A percentile compares a stretch with the other conserved stretches of the same genome.
Evolutionary conservation across 2,888 invertebrate species (phyloP).

Genomic region (Chromoteleia sp.): DNA sequence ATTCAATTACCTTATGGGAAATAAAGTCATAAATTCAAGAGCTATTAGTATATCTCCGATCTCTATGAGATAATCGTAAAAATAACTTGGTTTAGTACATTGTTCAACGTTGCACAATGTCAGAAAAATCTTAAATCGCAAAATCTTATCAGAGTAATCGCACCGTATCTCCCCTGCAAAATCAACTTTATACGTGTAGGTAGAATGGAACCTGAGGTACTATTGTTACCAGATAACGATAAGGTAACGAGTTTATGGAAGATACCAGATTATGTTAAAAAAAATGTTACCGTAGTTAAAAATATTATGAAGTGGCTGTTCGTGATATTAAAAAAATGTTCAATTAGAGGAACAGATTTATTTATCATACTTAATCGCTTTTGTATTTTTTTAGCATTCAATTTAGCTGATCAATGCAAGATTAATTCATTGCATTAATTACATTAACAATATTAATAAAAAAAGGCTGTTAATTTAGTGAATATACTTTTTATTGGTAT

Average conservation of each 20-base stretch:
- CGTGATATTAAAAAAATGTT: background rate
- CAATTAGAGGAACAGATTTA: background rate
- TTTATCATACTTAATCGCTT: too few relatives aligned
- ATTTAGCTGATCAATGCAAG: too few relatives aligned
- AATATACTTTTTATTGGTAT: too few relatives aligned
- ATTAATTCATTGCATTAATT: too few relatives aligned
- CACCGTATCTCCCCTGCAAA: slow-evolving; percentile 46
- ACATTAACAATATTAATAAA: too few relatives aligned
- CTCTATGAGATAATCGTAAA: slow-evolving; percentile 33
- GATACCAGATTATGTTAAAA: slow-evolving; percentile 31
- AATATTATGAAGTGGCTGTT: background rate
- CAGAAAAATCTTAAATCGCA: slow-evolving; percentile 32
- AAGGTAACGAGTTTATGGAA: slow-evolving; percentile 37
- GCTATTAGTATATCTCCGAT: slow-evolving; percentile 35
- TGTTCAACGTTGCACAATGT: slow-evolving; percentile 36
- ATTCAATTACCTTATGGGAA: slow-evolving; percentile 9
- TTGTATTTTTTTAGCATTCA: too few relatives aligned
- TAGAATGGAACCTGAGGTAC: slow-evolving; percentile 39
- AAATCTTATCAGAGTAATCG: slow-evolving; percentile 57
- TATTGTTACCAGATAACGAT: slow-evolving; percentile 45
- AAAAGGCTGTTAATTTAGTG: too few relatives aligned
- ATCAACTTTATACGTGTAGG: slow-evolving; percentile 25
- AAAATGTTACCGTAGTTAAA: too few relatives aligned
- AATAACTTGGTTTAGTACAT: slow-evolving; percentile 12
- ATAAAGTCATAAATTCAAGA: slow-evolving; percentile 29